Evolutionary conservation across 2,888 invertebrate species (phyloP).

Genomic region (Acanthosepion lycidas): DNA sequence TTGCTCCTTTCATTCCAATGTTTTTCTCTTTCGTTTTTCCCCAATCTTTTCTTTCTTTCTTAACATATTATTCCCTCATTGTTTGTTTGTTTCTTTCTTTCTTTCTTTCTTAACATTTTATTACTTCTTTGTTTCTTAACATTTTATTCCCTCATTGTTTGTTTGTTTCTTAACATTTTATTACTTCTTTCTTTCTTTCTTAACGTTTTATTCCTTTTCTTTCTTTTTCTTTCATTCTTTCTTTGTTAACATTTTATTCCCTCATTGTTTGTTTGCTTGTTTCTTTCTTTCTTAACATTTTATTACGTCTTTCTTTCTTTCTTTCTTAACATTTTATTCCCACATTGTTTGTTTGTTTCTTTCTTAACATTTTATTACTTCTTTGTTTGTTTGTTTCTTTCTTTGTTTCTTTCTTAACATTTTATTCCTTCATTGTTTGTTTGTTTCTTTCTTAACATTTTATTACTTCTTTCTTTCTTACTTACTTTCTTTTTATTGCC

Average conservation of each 20-base stretch:
- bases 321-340: no score
- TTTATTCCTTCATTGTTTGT: neutral
- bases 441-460: neutral
- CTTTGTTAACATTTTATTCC: neutral
- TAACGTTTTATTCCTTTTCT: neutral
- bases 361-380: neutral
- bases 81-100: no score
- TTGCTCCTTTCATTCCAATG: no score
- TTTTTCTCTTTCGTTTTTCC: no score
- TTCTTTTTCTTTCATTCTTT: neutral
- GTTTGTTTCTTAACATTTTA: no score
- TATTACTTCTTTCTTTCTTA: neutral
- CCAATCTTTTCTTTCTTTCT: no score
- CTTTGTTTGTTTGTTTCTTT: neutral
- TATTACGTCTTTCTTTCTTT: no score
- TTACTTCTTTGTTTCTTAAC: no score
- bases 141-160: no score
- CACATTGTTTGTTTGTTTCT: no score
- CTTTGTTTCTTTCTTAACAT: neutral
- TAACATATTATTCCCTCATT: neutral
- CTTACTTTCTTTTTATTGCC: neutral
- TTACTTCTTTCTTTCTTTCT: neutral
- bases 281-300: no score
- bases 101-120: neutral
- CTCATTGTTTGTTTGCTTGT: no score